These are phyloP conservation scores for Tupiocoris notatus DNA, from an alignment of 2,888 invertebrate genomes.

Conservation along the genomic window DNA sequence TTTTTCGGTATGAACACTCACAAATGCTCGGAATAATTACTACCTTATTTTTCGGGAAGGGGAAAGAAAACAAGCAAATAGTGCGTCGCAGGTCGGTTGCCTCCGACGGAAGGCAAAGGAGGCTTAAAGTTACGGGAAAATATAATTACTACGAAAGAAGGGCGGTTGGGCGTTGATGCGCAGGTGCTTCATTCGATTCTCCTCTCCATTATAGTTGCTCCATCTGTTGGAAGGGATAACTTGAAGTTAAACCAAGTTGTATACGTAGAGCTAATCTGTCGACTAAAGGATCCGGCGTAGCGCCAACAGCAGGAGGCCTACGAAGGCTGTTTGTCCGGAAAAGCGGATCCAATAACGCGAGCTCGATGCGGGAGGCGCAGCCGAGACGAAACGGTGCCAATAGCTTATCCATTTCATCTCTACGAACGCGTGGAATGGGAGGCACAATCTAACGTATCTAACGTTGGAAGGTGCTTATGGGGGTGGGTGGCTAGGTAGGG, in stretches of 20 bases:
- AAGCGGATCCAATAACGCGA: conserved; percentile 3
- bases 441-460: no score
- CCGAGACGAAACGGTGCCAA: background rate
- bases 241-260: background rate
- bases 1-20: no score
- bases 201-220: background rate
- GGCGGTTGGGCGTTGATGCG: no score
- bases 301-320: background rate
- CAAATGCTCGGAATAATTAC: no score
- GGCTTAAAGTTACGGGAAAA: no score
- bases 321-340: background rate
- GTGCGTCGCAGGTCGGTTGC: no score
- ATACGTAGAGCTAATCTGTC: background rate
- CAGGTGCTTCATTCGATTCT: no score
- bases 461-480: background rate
- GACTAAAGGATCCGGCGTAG: background rate
- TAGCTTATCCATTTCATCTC: conserved; percentile 18
- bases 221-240: background rate
- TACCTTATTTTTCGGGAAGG: no score
- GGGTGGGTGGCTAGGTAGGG: background rate
- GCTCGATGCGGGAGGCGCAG: no score
- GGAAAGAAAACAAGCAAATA: no score
- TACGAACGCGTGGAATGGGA: background rate
- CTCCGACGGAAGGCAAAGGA: no score
- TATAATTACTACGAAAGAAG: no score